Base-by-base conservation (phyloP, 1,140 invertebrate genomes). In the Streblospio benedicti region DNA sequence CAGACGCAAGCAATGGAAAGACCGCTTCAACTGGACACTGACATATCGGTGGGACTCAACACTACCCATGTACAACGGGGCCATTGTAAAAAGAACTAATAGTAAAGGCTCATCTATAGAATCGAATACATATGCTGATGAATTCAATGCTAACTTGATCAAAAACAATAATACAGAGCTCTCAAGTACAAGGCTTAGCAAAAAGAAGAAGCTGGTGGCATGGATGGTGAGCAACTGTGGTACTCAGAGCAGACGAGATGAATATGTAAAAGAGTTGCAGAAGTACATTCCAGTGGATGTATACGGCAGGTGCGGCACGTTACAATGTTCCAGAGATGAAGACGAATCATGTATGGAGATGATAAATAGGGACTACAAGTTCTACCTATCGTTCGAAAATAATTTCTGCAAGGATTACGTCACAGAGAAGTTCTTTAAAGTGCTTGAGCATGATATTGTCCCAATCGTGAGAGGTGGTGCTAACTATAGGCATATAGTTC, bases 311-410 rank as follows among this genome's bases (percentile, higher is more conserved):
- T 90, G 87, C 75, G 73, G 72, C 2, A 63, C 38, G 16, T 31
- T 66, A 3, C 57, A 59, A 9, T 77, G 75, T 61, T 87, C 93
- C 68, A 86, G 82, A 69, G 86, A 83, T 52, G n/a, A n/a, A n/a
- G n/a, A n/a, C n/a, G n/a, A n/a, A n/a, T n/a, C n/a, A n/a, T n/a
- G n/a, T n/a, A n/a, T n/a, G n/a, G n/a, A n/a, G n/a, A n/a, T n/a
- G n/a, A n/a, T n/a, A n/a, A n/a, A n/a, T n/a, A n/a, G n/a, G n/a
- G n/a, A n/a, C n/a, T 98, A 97, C 79, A 98, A 97, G 75, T 98
- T 98, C 80, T 97, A 97, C 76, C 81, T 97, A 49, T 90, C 93
- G 0, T 97, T 98, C 72, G 80, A 81, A 58, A 81, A 80, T 59
- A 71, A 71, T 4, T 74, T 79, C 61, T 81, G 80, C 60, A 55